Conservation (phyloP, 2,888 invertebrate species). For the Drosophila subquinaria region DNA sequence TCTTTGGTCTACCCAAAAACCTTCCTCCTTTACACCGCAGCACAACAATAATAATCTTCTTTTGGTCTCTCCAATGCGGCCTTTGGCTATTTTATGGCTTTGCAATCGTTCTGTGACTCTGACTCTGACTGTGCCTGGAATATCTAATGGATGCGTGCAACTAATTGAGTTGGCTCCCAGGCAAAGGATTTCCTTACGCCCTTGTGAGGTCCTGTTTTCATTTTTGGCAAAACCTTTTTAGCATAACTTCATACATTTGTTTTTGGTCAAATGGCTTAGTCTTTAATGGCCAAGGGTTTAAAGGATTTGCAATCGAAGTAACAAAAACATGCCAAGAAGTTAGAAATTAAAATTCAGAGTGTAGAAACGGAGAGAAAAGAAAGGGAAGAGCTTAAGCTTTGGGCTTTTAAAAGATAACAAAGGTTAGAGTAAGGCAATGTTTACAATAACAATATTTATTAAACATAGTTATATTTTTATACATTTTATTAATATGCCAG, state of each 20-base stretch:
- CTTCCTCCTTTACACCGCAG: constrained; percentile 25
- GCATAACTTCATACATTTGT: constrained; percentile 37
- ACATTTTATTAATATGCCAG: too few species aligned
- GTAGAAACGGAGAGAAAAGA: neutral
- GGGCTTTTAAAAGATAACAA: neutral
- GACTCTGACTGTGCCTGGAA: constrained; percentile 71
- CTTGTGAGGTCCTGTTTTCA: constrained; percentile 48
- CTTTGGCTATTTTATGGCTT: constrained; percentile 79
- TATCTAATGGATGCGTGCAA: constrained; percentile 78
- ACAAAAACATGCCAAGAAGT: constrained; percentile 10
- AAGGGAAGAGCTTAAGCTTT: neutral
- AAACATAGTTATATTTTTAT: too few species aligned
- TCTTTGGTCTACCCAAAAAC: neutral
- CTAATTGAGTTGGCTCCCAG: constrained; percentile 72
- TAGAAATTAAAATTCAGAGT: neutral
- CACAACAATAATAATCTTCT: constrained; percentile 44
- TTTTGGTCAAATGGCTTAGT: constrained; percentile 38
- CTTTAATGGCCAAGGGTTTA: constrained; percentile 39
- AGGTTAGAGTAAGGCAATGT: too few species aligned
- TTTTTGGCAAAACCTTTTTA: constrained; percentile 49
- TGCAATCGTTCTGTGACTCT: constrained; percentile 76
- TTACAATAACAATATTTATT: too few species aligned
- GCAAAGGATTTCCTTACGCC: constrained; percentile 46
- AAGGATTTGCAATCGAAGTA: constrained; percentile 15
- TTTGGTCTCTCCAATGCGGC: constrained; percentile 67